Percentiles rank a stretch among this genome's conserved stretches.
These are phyloP conservation scores for Scytalopus superciliaris DNA, from an alignment of 2,113 vertebrate genomes.

Conservation along the genomic window DNA sequence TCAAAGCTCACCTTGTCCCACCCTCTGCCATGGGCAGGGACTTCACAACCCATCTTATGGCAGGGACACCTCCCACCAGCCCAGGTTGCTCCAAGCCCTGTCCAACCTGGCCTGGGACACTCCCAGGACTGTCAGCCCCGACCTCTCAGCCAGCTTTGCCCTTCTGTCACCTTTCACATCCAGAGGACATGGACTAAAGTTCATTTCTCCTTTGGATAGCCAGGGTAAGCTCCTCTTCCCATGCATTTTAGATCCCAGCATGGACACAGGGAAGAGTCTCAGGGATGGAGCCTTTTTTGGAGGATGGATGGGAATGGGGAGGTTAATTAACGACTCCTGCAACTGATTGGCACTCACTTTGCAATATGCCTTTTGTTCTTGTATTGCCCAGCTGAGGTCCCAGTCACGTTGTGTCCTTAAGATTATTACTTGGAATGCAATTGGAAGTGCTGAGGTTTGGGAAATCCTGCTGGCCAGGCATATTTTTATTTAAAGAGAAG, in stretches of 20 bases:
- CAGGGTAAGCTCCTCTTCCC: background rate
- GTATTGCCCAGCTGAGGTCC: background rate
- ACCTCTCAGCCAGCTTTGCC: background rate
- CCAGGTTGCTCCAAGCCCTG: background rate
- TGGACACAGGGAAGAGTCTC: background rate
- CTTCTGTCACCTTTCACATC: background rate
- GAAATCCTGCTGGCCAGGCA: background rate
- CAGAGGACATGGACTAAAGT: background rate
- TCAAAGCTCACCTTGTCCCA: no score
- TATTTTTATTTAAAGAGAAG: background rate
- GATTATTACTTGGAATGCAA: background rate
- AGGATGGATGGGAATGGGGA: background rate
- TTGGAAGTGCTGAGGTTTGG: constrained; percentile 1
- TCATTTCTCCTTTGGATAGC: background rate
- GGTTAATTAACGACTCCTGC: background rate
- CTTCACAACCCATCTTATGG: no score
- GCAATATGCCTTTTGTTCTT: background rate
- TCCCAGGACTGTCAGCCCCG: no score
- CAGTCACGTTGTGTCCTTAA: background rate
- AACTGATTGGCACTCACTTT: background rate
- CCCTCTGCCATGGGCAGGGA: no score
- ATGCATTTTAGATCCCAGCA: background rate
- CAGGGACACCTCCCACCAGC: background rate
- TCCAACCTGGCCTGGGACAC: background rate
- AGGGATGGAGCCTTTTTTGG: background rate